Evolutionary conservation across 2,797 vertebrate genomes (phyloP), one percentile per base, ranked within the genome.

Genomic region (Rousettus madagascariensis): DNA sequence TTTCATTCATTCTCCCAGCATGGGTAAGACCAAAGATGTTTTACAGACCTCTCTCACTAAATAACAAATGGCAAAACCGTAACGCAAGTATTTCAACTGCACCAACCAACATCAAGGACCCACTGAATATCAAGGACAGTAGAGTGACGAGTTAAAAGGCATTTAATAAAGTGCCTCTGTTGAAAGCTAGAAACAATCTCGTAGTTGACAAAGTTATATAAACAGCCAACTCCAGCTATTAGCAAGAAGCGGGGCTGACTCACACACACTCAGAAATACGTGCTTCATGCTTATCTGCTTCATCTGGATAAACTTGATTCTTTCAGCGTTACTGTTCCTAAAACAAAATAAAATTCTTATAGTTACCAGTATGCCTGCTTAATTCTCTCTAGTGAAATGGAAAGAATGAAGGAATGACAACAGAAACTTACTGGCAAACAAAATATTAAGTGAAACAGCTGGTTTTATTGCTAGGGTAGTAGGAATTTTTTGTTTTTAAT

Each of bases 291-390:
- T 86, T 59, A 66, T 65, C 86, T 49, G 71, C 83, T 87, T 77
- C 82, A n/a, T 91, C 92, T 74, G 79, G 84, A 95, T 49, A 78
- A 95, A 86, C 77, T 78, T 28, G 80, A 87, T 36, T 82, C 63
- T 75, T 94, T 79, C 24, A 71, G 33, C 26, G 51, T 55, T 78
- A 43, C 38, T 69, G 75, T 89, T 88, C 19, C 68, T 36, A 80
- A 49, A 94, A 94, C 69, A 88, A 92, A 89, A 65, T 83, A 66
- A 82, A 94, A 89, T 66, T 49, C 89, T 93, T 80, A 51, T 55
- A 80, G 71, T 57, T 61, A 69, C 36, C 59, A 43, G 51, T 12
- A 28, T 28, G 46, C 75, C 63, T 26, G 61, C 57, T 83, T 38
- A 6, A 68, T 71, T 71, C 43, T 71, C 80, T 68, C 55, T 71